Base-by-base conservation (phyloP, 2,888 invertebrate species). In the Tinea trinotella region DNA sequence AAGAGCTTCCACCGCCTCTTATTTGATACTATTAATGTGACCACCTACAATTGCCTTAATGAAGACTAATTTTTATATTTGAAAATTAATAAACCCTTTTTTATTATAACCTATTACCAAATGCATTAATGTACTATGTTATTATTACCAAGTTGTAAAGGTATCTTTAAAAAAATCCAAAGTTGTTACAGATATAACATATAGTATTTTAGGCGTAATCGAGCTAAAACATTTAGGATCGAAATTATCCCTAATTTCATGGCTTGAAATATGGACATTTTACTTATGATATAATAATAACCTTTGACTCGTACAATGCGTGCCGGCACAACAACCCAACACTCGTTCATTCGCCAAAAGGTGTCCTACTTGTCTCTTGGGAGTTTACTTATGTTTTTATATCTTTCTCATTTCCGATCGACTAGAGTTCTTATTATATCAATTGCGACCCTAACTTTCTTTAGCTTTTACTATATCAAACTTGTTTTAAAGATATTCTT, bases 221-320 rank as follows among this genome's bases (percentile, higher is more conserved):
- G n/a, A n/a, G n/a, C n/a, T n/a, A n/a, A n/a, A n/a, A n/a, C n/a
- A n/a, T n/a, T n/a, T n/a, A n/a, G n/a, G n/a, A n/a, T n/a, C n/a
- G n/a, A 48, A 18, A 19, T 10, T 48, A 48, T 48, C 48, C 48
- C 17, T n/a, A 48, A 48, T 18, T 48, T 48, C 1, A 9, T 2
- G 3, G 2, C 3, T n/a, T n/a, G 5, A 50, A 24, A 12, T 50
- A 24, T 22, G 50, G 50, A 3, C 24, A 50, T 50, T 24, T 24
- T 50, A 50, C 24, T 24, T 50, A 24, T 50, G 50, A 50, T 64
- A 60, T 62, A 63, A 71, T 72, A 68, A 70, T 70, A 75, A 67
- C 69, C 66, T 66, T 65, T 63, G 63, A 65, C 64, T 63, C 62
- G 19, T 52, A 54, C 54, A 35, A 35, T 35, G 52, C 52, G 52